Evolutionary conservation across 2,113 vertebrate genomes (phyloP), one percentile per base, ranked within the genome.

Genomic region (Thymallus thymallus): DNA sequence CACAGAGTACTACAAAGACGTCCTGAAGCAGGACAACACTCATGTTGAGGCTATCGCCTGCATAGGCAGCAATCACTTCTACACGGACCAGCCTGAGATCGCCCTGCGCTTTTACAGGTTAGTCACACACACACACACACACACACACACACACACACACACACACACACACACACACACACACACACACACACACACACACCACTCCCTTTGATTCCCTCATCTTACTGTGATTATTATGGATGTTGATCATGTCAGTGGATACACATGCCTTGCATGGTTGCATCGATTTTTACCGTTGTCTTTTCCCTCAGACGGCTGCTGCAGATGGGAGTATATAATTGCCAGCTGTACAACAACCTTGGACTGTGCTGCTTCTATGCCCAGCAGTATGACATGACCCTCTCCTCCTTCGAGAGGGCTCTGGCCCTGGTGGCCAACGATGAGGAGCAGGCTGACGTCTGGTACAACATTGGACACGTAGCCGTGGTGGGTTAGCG

Each of bases 301-400:
- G 3, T 41, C 26, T 10, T 41, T 41, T 55, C 24, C 63, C 30
- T 64, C 45, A 99, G 97, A 76, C 96, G 97, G 16, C 93, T 99
- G 51, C 92, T 98, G 77, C 96, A 99, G 92, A 98, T 99, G 96
- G 98, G 98, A 24, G 95, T 99, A 72, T 97, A 98, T 82, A 98
- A 97, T 88, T 97, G 96, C 87, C 96, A 97, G 71, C 95, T 99
- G 74, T 98, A 97, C 78, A 99, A 99, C 93, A 99, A 99, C 86
- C 92, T 99, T 88, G 97, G 96, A 18, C 92, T 99, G 77, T 98
- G 96, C 82, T 99, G 98, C 91, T 99, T 98, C 89, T 98, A 96
- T 22, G 97, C 96, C 56, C 97, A 99, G 92, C 98, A 99, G 85
- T 99, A 98, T 12, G 98, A 99, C 81, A 97, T 99, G 96, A 96